Base-by-base conservation (phyloP, 2,888 invertebrate genomes). In the Agrochola circellaris region DNA sequence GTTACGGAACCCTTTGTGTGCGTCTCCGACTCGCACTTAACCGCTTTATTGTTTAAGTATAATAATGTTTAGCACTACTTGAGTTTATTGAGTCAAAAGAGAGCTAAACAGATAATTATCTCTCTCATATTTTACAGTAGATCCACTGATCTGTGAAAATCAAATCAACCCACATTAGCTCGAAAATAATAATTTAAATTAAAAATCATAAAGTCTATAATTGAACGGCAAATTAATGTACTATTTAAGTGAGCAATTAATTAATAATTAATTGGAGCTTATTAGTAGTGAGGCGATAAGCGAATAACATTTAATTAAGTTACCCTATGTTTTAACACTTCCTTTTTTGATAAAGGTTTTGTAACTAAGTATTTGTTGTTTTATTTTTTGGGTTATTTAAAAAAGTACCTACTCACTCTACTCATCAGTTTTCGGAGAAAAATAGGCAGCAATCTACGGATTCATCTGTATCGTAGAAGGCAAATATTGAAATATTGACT, bases 201-300 rank as follows among this genome's bases (percentile, higher is more conserved):
- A 26, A 58, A 64, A 84, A 23, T 58, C 13, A 66, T 58, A 64
- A 67, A 34, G 51, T 30, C 30, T 58, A 8, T 72, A 73, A 54
- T 66, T 64, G 66, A 56, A 71, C 51, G n/a, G 30, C 45, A 68
- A 77, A 72, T 75, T 70, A 66, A 70, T 73, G 30, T 64, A 70
- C 34, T 67, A 69, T 62, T 79, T 67, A 79, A 76, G 51, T 72
- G 64, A 80, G 74, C 67, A 69, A 75, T 81, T 76, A 82, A 81
- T 88, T 75, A 79, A 73, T 76, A 71, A 58, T 66, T 65, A 81
- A 82, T 78, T 42, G 54, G 54, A 61, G 56, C 61, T 77, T 79
- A 76, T 82, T 88, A 80, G 76, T 68, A 70, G 66, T 38, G 34
- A 75, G 66, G 66, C 64, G 85, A 87, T 85, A 85, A 88, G 74